A percentile compares a stretch with the other conserved stretches of the same genome.
Conservation (phyloP, 92 coral and sea anemone genomes). For the Actinostola sp. region DNA sequence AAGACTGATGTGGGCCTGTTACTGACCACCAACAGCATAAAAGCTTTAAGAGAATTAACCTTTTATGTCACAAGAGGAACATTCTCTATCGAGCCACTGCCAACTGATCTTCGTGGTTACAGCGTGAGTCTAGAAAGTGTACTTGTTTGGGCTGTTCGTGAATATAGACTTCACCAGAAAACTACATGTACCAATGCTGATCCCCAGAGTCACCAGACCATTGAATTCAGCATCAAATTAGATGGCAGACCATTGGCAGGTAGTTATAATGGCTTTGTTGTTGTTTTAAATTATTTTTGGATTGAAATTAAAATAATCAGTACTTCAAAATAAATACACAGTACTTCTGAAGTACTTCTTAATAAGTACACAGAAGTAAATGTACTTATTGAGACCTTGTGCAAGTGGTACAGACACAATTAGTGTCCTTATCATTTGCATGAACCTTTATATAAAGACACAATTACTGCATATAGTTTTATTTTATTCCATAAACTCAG, state of each 20-base stretch:
- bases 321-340: too few species aligned
- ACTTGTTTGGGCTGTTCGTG: constrained; percentile 38
- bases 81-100: constrained; percentile 36
- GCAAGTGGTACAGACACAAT: too few species aligned
- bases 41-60: constrained; percentile 37
- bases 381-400: too few species aligned
- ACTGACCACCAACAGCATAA: constrained; percentile 29
- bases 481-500: too few species aligned
- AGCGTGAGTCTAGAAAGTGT: constrained; percentile 36
- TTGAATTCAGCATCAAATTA: background rate
- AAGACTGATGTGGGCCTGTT: constrained; percentile 33
- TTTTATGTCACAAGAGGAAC: constrained; percentile 38
- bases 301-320: too few species aligned
- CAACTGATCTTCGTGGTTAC: constrained; percentile 40
- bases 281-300: too few species aligned
- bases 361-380: too few species aligned
- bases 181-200: background rate
- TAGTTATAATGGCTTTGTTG: background rate
- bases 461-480: background rate
- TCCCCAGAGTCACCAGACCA: too few species aligned
- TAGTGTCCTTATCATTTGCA: background rate
- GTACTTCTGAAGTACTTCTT: too few species aligned
- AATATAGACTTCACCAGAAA: constrained; percentile 30
- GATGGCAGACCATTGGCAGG: constrained; percentile 6
- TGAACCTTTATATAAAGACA: background rate